Evolutionary conservation across 2,113 vertebrate genomes (phyloP).

Genomic region (Tenrec ecaudatus): DNA sequence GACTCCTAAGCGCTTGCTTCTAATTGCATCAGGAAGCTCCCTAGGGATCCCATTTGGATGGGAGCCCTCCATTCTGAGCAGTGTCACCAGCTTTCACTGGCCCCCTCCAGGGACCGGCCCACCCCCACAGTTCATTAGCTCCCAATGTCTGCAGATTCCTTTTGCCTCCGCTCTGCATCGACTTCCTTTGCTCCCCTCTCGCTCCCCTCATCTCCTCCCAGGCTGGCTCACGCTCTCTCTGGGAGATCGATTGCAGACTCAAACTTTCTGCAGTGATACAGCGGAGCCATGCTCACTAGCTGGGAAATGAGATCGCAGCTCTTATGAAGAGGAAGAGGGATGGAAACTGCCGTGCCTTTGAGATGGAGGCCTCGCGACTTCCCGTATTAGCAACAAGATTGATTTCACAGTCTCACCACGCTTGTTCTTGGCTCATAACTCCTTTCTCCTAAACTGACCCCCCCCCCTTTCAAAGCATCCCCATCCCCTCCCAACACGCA

Average conservation of each 20-base stretch:
- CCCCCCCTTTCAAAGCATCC: background rate
- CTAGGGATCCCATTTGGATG: accelerated
- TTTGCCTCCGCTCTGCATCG: accelerated
- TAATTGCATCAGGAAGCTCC: background rate
- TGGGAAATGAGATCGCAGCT: background rate
- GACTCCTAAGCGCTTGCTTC: background rate
- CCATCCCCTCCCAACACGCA: background rate
- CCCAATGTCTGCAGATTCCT: background rate
- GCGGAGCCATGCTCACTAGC: background rate
- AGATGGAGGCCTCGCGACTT: background rate
- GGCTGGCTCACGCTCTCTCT: background rate
- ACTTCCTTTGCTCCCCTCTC: background rate
- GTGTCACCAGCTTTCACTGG: background rate
- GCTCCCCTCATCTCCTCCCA: background rate
- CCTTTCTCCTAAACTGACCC: background rate
- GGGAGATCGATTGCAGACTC: background rate
- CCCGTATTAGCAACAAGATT: background rate
- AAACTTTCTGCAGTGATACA: background rate
- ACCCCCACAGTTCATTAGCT: background rate
- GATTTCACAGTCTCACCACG: background rate
- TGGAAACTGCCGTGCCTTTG: background rate
- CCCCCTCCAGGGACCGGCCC: background rate
- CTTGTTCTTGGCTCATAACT: background rate
- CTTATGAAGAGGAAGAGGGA: background rate
- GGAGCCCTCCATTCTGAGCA: background rate